Percentiles rank a stretch among this genome's conserved stretches.
Conservation (phyloP, 2,888 invertebrate species). For the Thelaira solivaga region DNA sequence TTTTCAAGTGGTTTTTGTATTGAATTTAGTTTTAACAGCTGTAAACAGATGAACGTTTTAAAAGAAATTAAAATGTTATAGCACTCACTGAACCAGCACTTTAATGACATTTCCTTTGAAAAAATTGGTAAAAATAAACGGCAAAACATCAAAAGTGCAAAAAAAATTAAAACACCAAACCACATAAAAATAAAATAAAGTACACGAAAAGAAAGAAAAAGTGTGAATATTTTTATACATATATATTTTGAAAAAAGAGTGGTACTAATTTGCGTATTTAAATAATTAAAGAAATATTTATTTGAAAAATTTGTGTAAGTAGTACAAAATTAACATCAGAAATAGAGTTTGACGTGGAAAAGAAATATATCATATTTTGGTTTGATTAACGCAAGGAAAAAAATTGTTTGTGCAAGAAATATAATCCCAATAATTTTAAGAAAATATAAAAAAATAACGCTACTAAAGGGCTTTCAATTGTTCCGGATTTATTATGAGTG, state of each 20-base stretch:
- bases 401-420: slow-evolving; percentile 29
- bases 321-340: background rate
- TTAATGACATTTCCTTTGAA: slow-evolving; percentile 15
- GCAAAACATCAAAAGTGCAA: slow-evolving; percentile 20
- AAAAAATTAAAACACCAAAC: slow-evolving; percentile 35
- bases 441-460: slow-evolving; percentile 29
- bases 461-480: slow-evolving; percentile 16
- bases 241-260: slow-evolving; percentile 61
- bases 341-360: slow-evolving; percentile 30
- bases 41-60: too few relatives aligned
- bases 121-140: slow-evolving; percentile 1
- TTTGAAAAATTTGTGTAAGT: background rate
- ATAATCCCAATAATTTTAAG: slow-evolving; percentile 7
- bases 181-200: slow-evolving; percentile 48
- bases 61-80: too few relatives aligned
- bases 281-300: slow-evolving; percentile 26
- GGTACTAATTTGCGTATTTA: slow-evolving; percentile 54
- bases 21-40: too few relatives aligned
- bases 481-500: slow-evolving; percentile 68
- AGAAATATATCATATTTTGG: slow-evolving; percentile 16
- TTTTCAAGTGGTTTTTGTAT: too few relatives aligned
- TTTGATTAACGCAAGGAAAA: background rate
- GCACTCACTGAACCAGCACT: slow-evolving; percentile 30
- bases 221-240: slow-evolving; percentile 53
- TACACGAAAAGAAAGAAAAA: slow-evolving; percentile 46